A percentile compares a stretch with the other conserved stretches of the same genome.
These are phyloP conservation scores for Rhinatrema bivittatum DNA, from an alignment of 2,797 vertebrate genomes.

Conservation along the genomic window DNA sequence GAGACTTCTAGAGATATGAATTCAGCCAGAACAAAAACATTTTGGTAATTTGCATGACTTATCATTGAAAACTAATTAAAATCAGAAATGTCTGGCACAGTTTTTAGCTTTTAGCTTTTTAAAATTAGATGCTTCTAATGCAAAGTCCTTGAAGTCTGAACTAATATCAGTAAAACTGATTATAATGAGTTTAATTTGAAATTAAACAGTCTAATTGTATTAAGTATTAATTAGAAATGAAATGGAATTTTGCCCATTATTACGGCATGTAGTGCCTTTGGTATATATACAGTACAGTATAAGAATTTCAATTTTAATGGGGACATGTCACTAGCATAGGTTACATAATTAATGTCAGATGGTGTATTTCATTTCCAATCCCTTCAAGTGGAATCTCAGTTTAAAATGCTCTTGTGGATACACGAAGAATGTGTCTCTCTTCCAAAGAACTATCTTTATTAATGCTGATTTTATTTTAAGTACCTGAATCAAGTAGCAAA, in stretches of 20 bases:
- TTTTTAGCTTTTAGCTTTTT: not conserved
- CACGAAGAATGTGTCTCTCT: slow-evolving; percentile 2
- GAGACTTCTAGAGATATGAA: no score
- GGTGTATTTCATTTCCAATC: slow-evolving; percentile 2
- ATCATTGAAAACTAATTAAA: slow-evolving; percentile 5
- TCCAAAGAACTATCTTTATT: slow-evolving; percentile 3
- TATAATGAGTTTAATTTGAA: not conserved
- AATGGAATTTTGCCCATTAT: slow-evolving; percentile 1
- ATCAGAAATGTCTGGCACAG: not conserved
- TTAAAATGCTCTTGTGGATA: not conserved
- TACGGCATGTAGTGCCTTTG: not conserved
- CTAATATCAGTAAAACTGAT: slow-evolving; percentile 1
- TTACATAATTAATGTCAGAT: slow-evolving; percentile 3
- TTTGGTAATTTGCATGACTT: not conserved
- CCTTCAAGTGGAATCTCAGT: not conserved
- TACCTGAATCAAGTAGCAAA: slow-evolving; percentile 5
- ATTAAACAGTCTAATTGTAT: not conserved
- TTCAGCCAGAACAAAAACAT: no score
- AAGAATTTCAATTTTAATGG: slow-evolving; percentile 3
- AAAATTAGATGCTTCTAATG: not conserved
- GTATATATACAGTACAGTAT: not conserved
- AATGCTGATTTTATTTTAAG: slow-evolving; percentile 13
- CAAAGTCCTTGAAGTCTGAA: slow-evolving; percentile 2
- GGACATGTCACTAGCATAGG: slow-evolving; percentile 1
- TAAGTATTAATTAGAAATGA: slow-evolving; percentile 1